Evolutionary conservation across 2,888 invertebrate genomes (phyloP), one percentile per base, ranked within the genome.

Genomic region (Nephrocerus scutellatus): DNA sequence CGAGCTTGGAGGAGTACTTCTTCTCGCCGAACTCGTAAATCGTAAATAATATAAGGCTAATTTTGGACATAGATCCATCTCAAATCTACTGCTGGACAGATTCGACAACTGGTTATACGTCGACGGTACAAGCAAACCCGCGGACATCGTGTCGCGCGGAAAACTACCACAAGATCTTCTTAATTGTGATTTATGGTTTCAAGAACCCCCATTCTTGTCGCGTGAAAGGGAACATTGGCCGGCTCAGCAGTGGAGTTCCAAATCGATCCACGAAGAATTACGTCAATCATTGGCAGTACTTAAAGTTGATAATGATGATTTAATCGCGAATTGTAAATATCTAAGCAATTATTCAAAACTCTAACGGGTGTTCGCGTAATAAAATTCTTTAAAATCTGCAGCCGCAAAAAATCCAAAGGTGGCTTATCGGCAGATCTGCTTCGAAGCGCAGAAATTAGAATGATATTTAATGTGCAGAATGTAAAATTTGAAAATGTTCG

Each of bases 51-150:
- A n/a, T n/a, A n/a, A n/a, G n/a, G n/a, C n/a, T n/a, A n/a, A n/a
- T n/a, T n/a, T n/a, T n/a, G n/a, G n/a, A n/a, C n/a, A n/a, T n/a
- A n/a, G n/a, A n/a, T n/a, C n/a, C n/a, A n/a, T n/a, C n/a, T n/a
- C n/a, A n/a, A n/a, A n/a, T n/a, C n/a, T n/a, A n/a, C n/a, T n/a
- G n/a, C n/a, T n/a, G n/a, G n/a, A n/a, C n/a, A n/a, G n/a, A n/a
- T n/a, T n/a, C n/a, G n/a, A 14, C 4, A 19, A 32, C n/a, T 48
- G 43, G 47, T 24, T 16, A 19, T 32, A 44, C 13, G 30, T 47
- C 8, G 24, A 23, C n/a, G 28, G 37, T 1, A 34, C 36, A 18
- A n/a, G 3, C 1, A 47, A 42, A n/a, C 44, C 47, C 7, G 44
- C 44, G 5, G 42, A 47, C 20, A 32, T 47, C 2, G 21, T 43